Percentiles rank a stretch among this genome's conserved stretches.
phyloP scores from a whole-genome alignment of 2,113 vertebrate species.

The Perognathus longimembris region DNA sequence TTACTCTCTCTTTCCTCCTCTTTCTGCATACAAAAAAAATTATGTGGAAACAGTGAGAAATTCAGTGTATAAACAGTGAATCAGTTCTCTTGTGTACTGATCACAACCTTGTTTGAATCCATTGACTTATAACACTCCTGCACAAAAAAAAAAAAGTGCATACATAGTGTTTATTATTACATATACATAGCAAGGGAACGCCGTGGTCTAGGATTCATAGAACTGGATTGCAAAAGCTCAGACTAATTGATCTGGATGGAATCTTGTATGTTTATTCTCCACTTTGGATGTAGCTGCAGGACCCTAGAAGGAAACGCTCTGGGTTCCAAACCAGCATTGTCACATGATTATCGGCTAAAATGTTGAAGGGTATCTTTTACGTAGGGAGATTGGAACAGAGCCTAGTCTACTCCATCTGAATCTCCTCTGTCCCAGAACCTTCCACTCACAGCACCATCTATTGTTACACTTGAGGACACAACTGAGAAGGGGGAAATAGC shows the following conservation, averaged over 20 bases:
- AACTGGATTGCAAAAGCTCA: background rate
- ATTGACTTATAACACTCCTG: background rate
- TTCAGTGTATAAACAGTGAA: background rate
- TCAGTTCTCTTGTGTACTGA: background rate
- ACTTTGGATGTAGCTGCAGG: accelerated
- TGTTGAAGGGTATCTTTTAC: background rate
- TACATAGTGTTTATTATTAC: background rate
- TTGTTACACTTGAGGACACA: background rate
- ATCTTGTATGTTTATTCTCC: accelerated
- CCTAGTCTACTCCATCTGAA: accelerated
- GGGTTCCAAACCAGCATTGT: background rate
- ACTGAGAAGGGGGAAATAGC: background rate
- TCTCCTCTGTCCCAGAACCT: background rate
- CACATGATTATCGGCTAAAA: background rate
- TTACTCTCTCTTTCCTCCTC: too few relatives aligned
- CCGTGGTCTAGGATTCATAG: background rate
- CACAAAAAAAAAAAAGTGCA: background rate
- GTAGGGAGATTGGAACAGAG: background rate
- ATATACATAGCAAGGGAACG: background rate
- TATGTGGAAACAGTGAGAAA: background rate
- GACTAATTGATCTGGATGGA: background rate
- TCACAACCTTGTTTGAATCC: background rate
- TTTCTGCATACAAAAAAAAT: background rate
- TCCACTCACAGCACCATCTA: too few relatives aligned
- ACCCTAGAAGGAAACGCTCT: accelerated